These are phyloP conservation scores for Yponomeuta cagnagella DNA, from an alignment of 2,888 invertebrate genomes.

Conservation along the genomic window DNA sequence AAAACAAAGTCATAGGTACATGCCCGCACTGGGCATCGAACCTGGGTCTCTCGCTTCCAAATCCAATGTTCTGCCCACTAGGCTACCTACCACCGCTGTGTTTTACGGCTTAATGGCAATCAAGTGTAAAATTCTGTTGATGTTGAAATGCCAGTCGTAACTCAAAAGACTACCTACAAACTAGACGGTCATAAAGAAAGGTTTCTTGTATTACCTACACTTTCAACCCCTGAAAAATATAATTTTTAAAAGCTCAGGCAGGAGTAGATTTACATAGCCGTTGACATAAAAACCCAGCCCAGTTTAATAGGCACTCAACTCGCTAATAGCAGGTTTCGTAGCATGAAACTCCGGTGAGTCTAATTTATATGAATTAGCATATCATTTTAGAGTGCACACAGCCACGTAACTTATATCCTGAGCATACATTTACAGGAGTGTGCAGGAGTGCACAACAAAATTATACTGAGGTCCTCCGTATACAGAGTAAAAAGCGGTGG, in stretches of 20 bases:
- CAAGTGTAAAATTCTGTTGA: too few relatives aligned
- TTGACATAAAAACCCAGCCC: background rate
- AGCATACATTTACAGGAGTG: slow-evolving; percentile 21
- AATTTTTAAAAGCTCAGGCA: background rate
- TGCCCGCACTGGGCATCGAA: too few relatives aligned
- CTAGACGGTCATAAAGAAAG: background rate
- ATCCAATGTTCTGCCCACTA: too few relatives aligned
- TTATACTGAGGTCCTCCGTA: background rate
- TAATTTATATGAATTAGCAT: slow-evolving; percentile 41
- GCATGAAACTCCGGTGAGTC: slow-evolving; percentile 23
- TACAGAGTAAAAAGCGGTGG: background rate
- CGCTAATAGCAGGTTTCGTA: background rate
- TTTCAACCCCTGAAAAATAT: background rate
- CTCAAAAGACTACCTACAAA: too few relatives aligned
- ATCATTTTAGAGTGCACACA: slow-evolving; percentile 29
- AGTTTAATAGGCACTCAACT: slow-evolving; percentile 1
- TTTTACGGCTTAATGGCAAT: too few relatives aligned
- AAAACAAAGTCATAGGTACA: too few relatives aligned
- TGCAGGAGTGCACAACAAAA: slow-evolving; percentile 21
- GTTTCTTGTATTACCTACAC: slow-evolving; percentile 3
- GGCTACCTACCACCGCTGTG: too few relatives aligned
- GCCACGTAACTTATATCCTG: slow-evolving; percentile 8
- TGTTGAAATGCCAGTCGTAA: too few relatives aligned
- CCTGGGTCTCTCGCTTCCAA: too few relatives aligned
- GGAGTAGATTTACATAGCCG: background rate